phyloP scores from a whole-genome alignment of 2,888 invertebrate genomes.

The Agrotis clavis region DNA sequence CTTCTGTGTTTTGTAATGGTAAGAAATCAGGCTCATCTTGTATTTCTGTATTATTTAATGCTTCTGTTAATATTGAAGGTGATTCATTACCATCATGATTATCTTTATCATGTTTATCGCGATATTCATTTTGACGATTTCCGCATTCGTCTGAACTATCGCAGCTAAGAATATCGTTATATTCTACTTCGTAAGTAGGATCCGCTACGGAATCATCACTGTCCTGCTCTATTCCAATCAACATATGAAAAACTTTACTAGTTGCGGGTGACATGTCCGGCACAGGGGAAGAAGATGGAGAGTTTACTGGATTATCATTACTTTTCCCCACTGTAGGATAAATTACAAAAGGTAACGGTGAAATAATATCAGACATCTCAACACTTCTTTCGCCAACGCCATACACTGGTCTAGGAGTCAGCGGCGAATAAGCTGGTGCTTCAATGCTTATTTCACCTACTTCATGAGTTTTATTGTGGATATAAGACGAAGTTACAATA shows the following conservation, averaged over 20 bases:
- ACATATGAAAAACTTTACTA: constrained; percentile 19
- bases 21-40: constrained; percentile 1
- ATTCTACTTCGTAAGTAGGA: neutral
- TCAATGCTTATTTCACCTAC: constrained; percentile 24
- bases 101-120: no score
- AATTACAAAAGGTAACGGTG: neutral
- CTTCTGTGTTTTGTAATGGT: constrained; percentile 6
- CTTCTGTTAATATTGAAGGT: no score
- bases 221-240: constrained; percentile 7
- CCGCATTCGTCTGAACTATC: no score
- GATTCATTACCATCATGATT: no score
- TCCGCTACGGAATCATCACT: constrained; percentile 13
- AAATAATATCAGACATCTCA: constrained; percentile 1
- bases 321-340: no score
- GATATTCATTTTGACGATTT: no score
- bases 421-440: constrained; percentile 17
- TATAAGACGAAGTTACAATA: no score
- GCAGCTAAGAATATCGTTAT: no score
- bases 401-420: constrained; percentile 13
- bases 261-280: constrained; percentile 8
- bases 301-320: neutral
- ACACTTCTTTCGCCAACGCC: constrained; percentile 9
- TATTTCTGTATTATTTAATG: no score
- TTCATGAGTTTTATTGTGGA: neutral
- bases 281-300: constrained; percentile 8